phyloP scores from a whole-genome alignment of 2,888 invertebrate species.

The Plusia festucae region DNA sequence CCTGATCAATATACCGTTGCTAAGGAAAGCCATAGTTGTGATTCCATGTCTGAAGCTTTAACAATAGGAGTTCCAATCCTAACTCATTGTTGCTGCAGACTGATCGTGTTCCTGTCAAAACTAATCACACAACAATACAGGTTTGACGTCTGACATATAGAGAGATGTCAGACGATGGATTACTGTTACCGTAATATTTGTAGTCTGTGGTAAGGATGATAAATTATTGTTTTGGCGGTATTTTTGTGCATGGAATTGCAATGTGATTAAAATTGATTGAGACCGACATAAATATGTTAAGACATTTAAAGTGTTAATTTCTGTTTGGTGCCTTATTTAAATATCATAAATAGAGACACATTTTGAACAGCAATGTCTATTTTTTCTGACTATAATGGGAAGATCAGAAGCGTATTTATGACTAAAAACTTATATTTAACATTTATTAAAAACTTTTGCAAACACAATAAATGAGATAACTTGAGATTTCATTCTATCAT shows the following conservation, averaged over 20 bases:
- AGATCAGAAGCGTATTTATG: too few species aligned
- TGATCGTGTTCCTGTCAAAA: conserved; percentile 45
- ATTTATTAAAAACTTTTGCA: too few species aligned
- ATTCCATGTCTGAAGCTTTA: conserved; percentile 37
- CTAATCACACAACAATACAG: conserved; percentile 44
- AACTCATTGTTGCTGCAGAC: conserved; percentile 37
- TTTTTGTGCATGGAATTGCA: conserved; percentile 1
- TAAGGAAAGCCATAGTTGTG: conserved; percentile 27
- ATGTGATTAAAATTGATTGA: neutral
- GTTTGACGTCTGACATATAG: conserved; percentile 47
- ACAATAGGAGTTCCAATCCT: conserved; percentile 36
- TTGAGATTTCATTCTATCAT: too few species aligned
- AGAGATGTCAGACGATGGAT: conserved; percentile 22
- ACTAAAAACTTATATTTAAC: too few species aligned
- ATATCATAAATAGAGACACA: neutral
- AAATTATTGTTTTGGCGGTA: neutral
- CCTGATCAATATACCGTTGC: conserved; percentile 19
- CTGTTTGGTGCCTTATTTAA: neutral
- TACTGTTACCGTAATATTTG: conserved; percentile 9
- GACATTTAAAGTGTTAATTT: too few species aligned
- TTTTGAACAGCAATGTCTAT: too few species aligned
- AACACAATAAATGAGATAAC: too few species aligned
- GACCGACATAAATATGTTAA: neutral
- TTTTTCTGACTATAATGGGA: too few species aligned
- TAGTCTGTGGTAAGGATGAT: conserved; percentile 27